A percentile compares a stretch with the other conserved stretches of the same genome.
Evolutionary conservation across 1,140 invertebrate genomes (phyloP).

Genomic region (Cyphomyrmex costatus): DNA sequence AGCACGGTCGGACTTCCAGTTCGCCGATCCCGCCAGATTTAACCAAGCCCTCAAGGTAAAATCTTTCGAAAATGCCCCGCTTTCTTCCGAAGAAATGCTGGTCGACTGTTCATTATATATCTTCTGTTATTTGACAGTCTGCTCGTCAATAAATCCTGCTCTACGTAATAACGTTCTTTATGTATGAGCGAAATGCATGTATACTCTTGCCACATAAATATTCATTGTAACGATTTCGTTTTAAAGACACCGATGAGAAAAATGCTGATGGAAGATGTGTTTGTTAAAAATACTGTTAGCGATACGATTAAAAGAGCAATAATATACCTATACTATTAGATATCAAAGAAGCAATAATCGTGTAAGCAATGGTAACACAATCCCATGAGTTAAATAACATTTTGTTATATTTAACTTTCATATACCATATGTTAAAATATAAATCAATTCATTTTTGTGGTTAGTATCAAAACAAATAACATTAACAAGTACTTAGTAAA

Average conservation of each 20-base stretch:
- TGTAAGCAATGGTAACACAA: too few relatives aligned
- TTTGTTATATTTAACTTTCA: too few relatives aligned
- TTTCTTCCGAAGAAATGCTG: conserved; percentile 43
- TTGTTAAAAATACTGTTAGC: neutral
- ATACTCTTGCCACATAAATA: neutral
- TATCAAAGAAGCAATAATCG: too few relatives aligned
- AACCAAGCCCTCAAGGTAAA: conserved; percentile 57
- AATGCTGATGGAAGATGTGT: conserved; percentile 14
- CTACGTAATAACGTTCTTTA: neutral
- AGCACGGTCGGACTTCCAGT: conserved; percentile 8
- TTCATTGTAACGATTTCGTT: conserved; percentile 15
- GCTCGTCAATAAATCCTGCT: conserved; percentile 32
- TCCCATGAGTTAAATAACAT: too few relatives aligned
- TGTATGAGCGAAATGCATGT: neutral
- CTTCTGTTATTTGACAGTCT: conserved; percentile 47
- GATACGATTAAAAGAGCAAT: conserved; percentile 3
- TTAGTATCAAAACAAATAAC: too few relatives aligned
- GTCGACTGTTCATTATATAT: conserved; percentile 36
- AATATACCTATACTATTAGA: too few relatives aligned
- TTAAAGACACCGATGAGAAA: neutral
- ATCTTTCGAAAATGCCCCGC: conserved; percentile 29
- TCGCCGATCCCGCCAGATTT: conserved; percentile 54
- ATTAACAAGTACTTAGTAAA: too few relatives aligned
- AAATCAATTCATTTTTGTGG: too few relatives aligned
- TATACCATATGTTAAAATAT: too few relatives aligned